Conservation (phyloP, 1,140 invertebrate species). For the Leptoteleia sp. region DNA sequence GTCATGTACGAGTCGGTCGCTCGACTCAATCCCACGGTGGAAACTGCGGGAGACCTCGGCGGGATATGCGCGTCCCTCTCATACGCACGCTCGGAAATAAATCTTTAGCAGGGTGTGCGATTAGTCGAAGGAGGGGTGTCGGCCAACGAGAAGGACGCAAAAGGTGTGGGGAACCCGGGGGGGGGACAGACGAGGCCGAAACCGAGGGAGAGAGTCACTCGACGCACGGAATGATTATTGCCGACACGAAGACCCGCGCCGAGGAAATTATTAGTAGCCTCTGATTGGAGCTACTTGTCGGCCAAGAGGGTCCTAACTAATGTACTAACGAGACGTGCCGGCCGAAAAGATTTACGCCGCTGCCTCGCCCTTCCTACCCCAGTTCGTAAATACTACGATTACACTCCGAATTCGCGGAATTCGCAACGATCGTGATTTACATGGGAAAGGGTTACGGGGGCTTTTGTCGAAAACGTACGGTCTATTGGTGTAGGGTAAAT, state of each 20-base stretch:
- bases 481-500: no score
- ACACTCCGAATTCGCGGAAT: conserved; percentile 41
- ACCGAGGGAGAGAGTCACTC: conserved; percentile 59
- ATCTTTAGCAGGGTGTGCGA: conserved; percentile 79
- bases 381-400: conserved; percentile 52
- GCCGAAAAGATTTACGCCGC: conserved; percentile 69
- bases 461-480: no score
- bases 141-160: conserved; percentile 35
- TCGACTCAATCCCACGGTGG: conserved; percentile 78
- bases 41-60: conserved; percentile 77
- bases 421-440: conserved; percentile 39
- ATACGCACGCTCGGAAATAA: conserved; percentile 76
- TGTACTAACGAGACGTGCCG: conserved; percentile 71
- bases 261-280: conserved; percentile 78
- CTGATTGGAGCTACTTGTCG: conserved; percentile 75
- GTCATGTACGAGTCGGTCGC: conserved; percentile 69
- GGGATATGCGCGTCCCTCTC: conserved; percentile 74
- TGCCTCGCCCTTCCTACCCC: conserved; percentile 29
- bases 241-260: conserved; percentile 66
- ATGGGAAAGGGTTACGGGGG: conserved; percentile 12
- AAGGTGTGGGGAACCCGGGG: conserved; percentile 43
- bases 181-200: conserved; percentile 40
- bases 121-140: conserved; percentile 76
- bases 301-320: conserved; percentile 71
- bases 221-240: conserved; percentile 77